A percentile compares a stretch with the other conserved stretches of the same genome.
Conservation (phyloP, 2,888 invertebrate genomes). For the Spicauda simplicius region DNA sequence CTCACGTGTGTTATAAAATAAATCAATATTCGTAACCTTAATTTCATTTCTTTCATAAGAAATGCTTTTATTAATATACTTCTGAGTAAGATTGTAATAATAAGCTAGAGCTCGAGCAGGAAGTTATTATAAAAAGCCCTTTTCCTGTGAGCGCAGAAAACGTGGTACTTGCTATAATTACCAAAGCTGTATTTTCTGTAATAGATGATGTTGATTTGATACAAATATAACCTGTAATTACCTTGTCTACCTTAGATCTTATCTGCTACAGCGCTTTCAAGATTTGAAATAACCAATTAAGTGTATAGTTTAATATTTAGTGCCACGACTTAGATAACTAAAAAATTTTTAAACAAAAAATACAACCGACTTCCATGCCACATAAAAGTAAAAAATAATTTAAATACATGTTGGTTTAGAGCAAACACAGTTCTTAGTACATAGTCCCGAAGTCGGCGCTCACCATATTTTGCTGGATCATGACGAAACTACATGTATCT, state of each 20-base stretch:
- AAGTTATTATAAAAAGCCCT: conserved; percentile 31
- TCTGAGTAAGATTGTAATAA: not conserved
- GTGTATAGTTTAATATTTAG: not conserved
- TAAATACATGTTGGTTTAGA: no score
- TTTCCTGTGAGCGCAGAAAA: conserved; percentile 30
- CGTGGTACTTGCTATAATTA: conserved; percentile 19
- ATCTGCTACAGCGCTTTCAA: conserved; percentile 5
- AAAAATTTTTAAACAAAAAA: no score
- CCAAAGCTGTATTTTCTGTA: conserved; percentile 23
- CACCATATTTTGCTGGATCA: no score
- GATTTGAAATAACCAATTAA: conserved; percentile 15
- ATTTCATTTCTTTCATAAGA: not conserved
- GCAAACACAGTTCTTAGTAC: no score
- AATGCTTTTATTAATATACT: not conserved
- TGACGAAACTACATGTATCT: no score
- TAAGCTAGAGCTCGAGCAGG: conserved; percentile 19
- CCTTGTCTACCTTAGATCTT: conserved; percentile 21
- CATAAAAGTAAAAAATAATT: no score
- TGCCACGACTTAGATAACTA: not conserved
- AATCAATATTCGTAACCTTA: no score
- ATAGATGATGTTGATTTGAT: conserved; percentile 26
- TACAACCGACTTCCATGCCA: no score
- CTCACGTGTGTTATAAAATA: not conserved
- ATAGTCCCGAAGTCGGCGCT: no score
- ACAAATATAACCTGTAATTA: conserved; percentile 28